Base-by-base conservation (phyloP, 2,888 invertebrate species). In the Tridacna gigas region DNA sequence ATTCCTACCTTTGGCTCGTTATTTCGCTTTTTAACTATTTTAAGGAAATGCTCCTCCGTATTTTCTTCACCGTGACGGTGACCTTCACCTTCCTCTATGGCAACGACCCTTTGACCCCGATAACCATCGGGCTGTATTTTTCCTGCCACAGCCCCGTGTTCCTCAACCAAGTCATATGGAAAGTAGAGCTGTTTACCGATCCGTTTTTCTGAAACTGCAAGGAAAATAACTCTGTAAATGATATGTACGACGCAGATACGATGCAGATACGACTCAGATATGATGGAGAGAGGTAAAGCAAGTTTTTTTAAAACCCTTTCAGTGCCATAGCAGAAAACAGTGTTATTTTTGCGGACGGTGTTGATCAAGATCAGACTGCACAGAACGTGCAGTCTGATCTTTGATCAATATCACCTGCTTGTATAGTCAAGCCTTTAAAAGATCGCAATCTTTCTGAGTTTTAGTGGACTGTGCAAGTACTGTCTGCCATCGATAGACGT, bases 91-190 rank as follows among this genome's bases (percentile, higher is more conserved):
- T 76, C 79, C 20, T 37, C 1, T 18, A 79, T 82, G 15, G 85
- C 85, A 15, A 47, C 18, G n/a, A 85, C 82, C 65, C 73, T 76
- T 18, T 77, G 28, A 11, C 85, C 85, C 26, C 61, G 76, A 22
- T 71, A 76, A 5, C 82, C 80, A 22, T 82, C 80, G 25, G 51
- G 56, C 2, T 47, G 28, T 12, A 85, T 65, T 28, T 71, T 67
- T 0, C 85, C 85, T 7, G 82, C 66, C 13, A 82, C 51, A 3
- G 80, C 74, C 47, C 71, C 69, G 60, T 78, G 74, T 13, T 51
- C 80, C 37, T 82, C 82, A 5, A 63, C 71, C 28, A 85, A 65
- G 9, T 56, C 26, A 45, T 76, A 81, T 4, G 56, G 65, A 25
- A 76, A 82, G 11, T 60, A 67, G 12, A 60, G n/a, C 28, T 78